Evolutionary conservation across 2,113 vertebrate genomes (phyloP), one percentile per base, ranked within the genome.

Genomic region (Tupaia tana): DNA sequence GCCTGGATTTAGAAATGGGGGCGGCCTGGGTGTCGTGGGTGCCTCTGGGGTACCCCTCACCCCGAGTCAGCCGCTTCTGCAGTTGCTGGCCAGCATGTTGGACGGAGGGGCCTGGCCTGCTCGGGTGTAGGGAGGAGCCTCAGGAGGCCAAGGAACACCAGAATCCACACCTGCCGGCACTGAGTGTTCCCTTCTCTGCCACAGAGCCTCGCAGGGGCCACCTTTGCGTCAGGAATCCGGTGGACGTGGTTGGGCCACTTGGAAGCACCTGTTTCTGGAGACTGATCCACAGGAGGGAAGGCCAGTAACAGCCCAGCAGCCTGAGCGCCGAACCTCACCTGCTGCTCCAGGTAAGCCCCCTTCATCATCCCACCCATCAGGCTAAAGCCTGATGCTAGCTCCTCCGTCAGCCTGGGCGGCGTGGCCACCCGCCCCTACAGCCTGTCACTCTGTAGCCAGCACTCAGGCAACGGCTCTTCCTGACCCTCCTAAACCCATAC

Each of bases 271-370:
- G 59, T 73, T 66, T 34, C 77, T 66, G 29, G 64, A 63, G 43
- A 58, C 89, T 13, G 24, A 84, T 73, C n/a, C 0, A 91, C 83
- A 93, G 25, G 54, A 85, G 56, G 61, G 14, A 56, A 70, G 34
- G 7, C 20, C 9, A 0, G 77, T 6, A 29, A 54, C 78, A 87
- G 64, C 34, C 54, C 43, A 12, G 24, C 64, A 11, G 24, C 52
- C 69, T 18, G 63, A 70, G 43, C 66, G 78, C 52, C 63, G 20
- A 14, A 54, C 74, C 29, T 58, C 70, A 84, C 70, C 91, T 66
- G 52, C 92, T 66, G 22, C 67, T 74, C 87, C 80, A 96, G 97
- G 97, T 98, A 92, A 56, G 6, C n/a, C 52, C n/a, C 54, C n/a
- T 0, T 22, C 52, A 1, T 24, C 64, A 0, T 25, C 22, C n/a